Base-by-base conservation (phyloP, 2,888 invertebrate genomes). In the Tridacna gigas region DNA sequence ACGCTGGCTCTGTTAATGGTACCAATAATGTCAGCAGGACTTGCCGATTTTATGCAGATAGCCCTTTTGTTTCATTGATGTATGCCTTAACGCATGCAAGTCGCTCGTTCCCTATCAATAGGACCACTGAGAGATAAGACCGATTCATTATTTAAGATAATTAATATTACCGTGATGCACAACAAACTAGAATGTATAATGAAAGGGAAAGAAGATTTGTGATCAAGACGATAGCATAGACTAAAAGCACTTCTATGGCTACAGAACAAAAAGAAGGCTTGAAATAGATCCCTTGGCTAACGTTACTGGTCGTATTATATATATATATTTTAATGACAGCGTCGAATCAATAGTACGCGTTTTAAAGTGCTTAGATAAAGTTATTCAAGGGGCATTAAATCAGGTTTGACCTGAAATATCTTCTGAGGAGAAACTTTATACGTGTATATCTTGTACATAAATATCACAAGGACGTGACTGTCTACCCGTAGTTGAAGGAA, bases 11-110 rank as follows among this genome's bases (percentile, higher is more conserved):
- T 37, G 37, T 56, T 56, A 56, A 56, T 56, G 9, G 56, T 11
- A 56, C 56, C 56, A 56, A 56, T 56, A 56, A 56, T 56, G 56
- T 56, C 20, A 20, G 56, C 20, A 56, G 56, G 56, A 20, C 56
- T 56, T 56, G 56, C 56, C 9, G 56, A 56, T 56, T 20, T 15
- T 56, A 20, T 56, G 15, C 56, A 20, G 63, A 63, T 63, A 63
- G 63, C 22, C 13, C 63, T 25, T 63, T 63, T 63, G 26, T 63
- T 63, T 26, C 63, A 63, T 63, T 63, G 63, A 63, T 63, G 63
- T 26, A 63, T 63, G 63, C 5, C 20, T 56, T 15, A 1, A 63
- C 2, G 63, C 63, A 63, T 63, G 63, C 63, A 22, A 63, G 22
- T 26, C 63, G 26, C 63, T 63, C 63, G 63, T 63, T 63, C 22